Base-by-base conservation (phyloP, 2,888 invertebrate species). In the Drosophila prostipennis region DNA sequence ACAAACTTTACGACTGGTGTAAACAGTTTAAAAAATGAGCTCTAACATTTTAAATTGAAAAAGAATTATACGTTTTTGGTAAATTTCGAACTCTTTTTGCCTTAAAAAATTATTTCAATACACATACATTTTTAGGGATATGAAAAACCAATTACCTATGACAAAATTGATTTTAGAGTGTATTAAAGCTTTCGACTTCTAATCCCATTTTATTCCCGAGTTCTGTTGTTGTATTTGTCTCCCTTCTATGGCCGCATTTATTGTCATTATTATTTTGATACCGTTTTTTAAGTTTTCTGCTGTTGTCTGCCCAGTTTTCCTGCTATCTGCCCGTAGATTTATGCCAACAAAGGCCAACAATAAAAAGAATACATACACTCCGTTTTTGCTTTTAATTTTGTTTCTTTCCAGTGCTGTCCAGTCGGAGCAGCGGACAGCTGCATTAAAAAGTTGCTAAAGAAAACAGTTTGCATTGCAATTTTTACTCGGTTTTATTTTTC, bases 181-280 rank as follows among this genome's bases (percentile, higher is more conserved):
- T 48, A 48, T 40, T 48, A 16, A 40, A 34, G n/a, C 14, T 16
- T 23, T 32, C 46, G 34, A 34, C 11, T 29, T 2, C 7, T 26
- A 1, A 3, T n/a, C 8, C 29, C 7, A 3, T 3, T 16, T 26
- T 8, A 13, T 26, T 16, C 36, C 16, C 69, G 39, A 60, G 39
- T 55, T 65, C 14, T 52, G 36, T 29, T 10, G 13, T 59, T 16
- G 32, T 39, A 32, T 37, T 46, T 63, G 36, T 64, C 34, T 29
- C 55, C 39, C 70, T 70, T 37, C 60, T 67, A 34, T 61, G 63
- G 64, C 64, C 80, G 75, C 79, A 80, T 84, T 80, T 79, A 79
- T 86, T 88, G 87, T 88, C 86, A 83, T 88, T 88, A 84, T 83
- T 86, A 85, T 85, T 84, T 86, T 80, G 77, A 79, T 74, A 83